A percentile compares a stretch with the other conserved stretches of the same genome.
These are phyloP conservation scores for Poeciliopsis presidionis DNA, from an alignment of 2,797 vertebrate species.

Conservation along the genomic window DNA sequence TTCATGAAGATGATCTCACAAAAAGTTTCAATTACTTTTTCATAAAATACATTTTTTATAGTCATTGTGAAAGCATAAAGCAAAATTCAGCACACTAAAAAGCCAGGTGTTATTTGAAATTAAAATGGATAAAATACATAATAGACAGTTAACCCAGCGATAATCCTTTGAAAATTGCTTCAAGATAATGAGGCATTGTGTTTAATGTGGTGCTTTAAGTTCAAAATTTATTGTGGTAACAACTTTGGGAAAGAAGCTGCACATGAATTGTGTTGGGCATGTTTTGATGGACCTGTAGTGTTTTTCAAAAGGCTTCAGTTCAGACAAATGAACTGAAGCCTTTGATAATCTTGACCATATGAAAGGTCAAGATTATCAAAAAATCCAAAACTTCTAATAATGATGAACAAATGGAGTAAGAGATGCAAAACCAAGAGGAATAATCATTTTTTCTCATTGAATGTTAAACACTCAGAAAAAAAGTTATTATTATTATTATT, in stretches of 20 bases:
- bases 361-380: neutral
- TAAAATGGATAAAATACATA: neutral
- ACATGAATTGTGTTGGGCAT: neutral
- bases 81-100: neutral
- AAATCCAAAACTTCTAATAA: neutral
- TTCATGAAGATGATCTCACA: neutral
- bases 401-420: neutral
- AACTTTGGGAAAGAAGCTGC: neutral
- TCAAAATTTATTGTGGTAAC: neutral
- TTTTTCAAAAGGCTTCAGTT: too few species aligned
- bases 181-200: neutral
- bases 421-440: neutral
- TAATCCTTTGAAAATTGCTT: neutral
- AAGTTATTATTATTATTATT: neutral
- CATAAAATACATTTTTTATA: neutral
- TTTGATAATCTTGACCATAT: too few species aligned
- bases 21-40: neutral
- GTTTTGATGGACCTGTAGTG: too few species aligned
- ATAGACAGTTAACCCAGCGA: neutral
- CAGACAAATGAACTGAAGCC: too few species aligned
- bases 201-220: neutral
- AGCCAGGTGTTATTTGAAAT: neutral
- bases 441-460: neutral
- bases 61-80: neutral
- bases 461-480: neutral